Evolutionary conservation across 64 coral and sea anemone species (phyloP).

Genomic region (Dendronephthya gigantea): DNA sequence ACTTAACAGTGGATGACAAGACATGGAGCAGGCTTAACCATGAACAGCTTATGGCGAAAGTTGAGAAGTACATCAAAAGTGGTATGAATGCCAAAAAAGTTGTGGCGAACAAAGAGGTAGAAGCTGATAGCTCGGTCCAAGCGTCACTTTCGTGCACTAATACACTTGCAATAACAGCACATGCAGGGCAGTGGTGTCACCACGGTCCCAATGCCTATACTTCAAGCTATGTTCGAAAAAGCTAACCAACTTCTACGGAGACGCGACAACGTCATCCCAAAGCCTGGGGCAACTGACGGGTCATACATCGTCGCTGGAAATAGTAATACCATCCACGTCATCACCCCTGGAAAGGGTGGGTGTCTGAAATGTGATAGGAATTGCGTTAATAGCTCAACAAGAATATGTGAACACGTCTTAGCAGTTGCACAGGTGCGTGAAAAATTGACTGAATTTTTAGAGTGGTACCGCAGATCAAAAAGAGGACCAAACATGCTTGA

Average conservation of each 20-base stretch:
- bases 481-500: not conserved
- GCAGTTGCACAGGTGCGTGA: not conserved
- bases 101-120: not conserved
- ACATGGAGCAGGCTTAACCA: not conserved
- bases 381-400: not conserved
- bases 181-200: not conserved
- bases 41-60: not conserved
- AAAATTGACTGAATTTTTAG: not conserved
- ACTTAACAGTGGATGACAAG: not conserved
- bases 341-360: slow-evolving; percentile 1
- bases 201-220: not conserved
- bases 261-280: slow-evolving; percentile 30
- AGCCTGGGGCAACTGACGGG: slow-evolving; percentile 40
- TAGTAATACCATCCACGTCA: slow-evolving; percentile 21
- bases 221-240: slow-evolving; percentile 34
- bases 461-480: not conserved
- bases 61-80: not conserved
- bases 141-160: not conserved
- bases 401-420: not conserved
- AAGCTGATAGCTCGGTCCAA: not conserved
- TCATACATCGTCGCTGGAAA: slow-evolving; percentile 41
- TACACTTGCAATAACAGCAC: not conserved
- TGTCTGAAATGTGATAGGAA: not conserved
- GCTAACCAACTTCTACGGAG: slow-evolving; percentile 23
- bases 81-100: not conserved